Conservation (phyloP, 2,113 vertebrate species). For the Condylura cristata region DNA sequence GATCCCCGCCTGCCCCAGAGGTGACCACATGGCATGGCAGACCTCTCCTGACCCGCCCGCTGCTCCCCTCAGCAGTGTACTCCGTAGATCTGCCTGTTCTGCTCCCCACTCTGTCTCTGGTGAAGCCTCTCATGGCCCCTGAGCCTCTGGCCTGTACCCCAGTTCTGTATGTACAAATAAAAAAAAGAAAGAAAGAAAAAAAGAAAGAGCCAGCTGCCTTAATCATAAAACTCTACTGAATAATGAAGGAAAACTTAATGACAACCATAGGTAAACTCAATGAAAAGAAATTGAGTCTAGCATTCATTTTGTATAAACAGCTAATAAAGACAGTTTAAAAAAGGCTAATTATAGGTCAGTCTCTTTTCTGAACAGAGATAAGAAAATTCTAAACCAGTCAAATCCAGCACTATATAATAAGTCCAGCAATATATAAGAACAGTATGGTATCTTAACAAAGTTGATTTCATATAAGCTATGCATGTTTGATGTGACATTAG, state of each 20-base stretch:
- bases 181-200: too few species aligned
- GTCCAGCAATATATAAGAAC: not conserved
- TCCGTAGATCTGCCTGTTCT: too few species aligned
- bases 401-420: not conserved
- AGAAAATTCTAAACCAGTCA: not conserved
- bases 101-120: too few species aligned
- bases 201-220: not conserved
- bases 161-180: too few species aligned
- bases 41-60: too few species aligned
- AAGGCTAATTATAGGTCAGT: not conserved
- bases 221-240: not conserved
- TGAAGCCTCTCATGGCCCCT: too few species aligned
- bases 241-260: not conserved
- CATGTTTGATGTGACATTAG: not conserved
- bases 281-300: slow-evolving; percentile 1
- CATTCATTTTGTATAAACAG: not conserved
- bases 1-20: too few species aligned
- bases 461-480: not conserved
- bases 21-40: too few species aligned
- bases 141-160: too few species aligned
- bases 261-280: not conserved
- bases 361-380: not conserved
- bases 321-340: not conserved
- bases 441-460: not conserved
- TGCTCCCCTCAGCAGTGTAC: too few species aligned